Percentiles rank a stretch among this genome's conserved stretches.
phyloP scores from a whole-genome alignment of 2,113 vertebrate genomes.

The Rhea pennata region DNA sequence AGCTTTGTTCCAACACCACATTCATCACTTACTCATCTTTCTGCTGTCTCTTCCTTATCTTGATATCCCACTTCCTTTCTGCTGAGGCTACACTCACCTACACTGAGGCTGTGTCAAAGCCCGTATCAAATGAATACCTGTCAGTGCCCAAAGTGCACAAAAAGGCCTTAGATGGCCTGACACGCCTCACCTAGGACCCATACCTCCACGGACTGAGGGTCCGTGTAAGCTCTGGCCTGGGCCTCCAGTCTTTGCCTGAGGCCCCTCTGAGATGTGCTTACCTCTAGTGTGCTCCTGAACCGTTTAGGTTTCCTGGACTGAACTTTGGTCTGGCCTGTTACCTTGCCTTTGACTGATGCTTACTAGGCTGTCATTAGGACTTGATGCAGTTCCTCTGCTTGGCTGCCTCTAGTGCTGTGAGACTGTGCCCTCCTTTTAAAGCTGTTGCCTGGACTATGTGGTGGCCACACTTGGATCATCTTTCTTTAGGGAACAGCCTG shows the following conservation, averaged over 20 bases:
- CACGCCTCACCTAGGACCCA: background rate
- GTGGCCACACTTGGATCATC: background rate
- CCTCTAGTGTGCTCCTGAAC: background rate
- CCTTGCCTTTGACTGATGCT: background rate
- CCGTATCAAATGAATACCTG: background rate
- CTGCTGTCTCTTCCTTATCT: background rate
- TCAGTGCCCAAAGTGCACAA: background rate
- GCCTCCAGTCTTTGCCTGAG: background rate
- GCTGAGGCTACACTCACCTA: background rate
- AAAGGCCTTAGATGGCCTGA: background rate
- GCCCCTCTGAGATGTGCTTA: background rate
- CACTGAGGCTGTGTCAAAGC: fast-evolving
- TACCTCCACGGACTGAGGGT: background rate
- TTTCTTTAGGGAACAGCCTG: background rate
- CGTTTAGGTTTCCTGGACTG: background rate
- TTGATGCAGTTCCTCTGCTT: background rate
- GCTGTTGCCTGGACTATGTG: fast-evolving
- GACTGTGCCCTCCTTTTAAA: fast-evolving
- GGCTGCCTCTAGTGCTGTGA: background rate
- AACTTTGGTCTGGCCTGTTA: background rate
- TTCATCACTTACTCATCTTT: background rate
- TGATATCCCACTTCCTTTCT: background rate
- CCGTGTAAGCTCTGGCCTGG: background rate
- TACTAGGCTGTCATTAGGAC: background rate
- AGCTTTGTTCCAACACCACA: background rate